phyloP scores from a whole-genome alignment of 2,888 invertebrate genomes.

The Thera britannica region DNA sequence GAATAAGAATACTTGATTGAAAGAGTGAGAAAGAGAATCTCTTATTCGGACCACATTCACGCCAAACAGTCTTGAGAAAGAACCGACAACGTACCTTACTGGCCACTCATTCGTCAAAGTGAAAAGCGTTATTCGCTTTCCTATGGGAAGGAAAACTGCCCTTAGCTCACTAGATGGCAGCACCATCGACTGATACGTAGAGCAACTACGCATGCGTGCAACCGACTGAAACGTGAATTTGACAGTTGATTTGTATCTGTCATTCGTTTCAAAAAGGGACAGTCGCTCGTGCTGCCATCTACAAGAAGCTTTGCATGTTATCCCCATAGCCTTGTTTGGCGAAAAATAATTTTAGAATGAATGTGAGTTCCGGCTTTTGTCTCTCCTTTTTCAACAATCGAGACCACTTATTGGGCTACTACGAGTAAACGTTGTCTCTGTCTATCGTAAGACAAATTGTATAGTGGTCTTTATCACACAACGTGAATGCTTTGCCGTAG shows the following conservation, averaged over 20 bases:
- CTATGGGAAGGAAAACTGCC: too few species aligned
- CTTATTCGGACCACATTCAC: constrained; percentile 11
- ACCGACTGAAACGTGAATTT: too few species aligned
- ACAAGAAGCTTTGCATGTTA: too few species aligned
- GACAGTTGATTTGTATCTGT: too few species aligned
- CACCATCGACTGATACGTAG: too few species aligned
- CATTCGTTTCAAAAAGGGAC: too few species aligned
- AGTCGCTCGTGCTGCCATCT: too few species aligned
- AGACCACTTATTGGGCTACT: background rate
- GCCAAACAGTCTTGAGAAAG: background rate
- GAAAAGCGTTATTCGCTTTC: too few species aligned
- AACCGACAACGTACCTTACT: background rate
- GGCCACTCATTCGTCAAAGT: background rate
- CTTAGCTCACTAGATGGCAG: too few species aligned
- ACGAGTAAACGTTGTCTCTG: background rate
- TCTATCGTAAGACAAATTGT: background rate
- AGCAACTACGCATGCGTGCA: too few species aligned
- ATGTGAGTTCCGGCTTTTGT: background rate
- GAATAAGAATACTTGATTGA: constrained; percentile 51
- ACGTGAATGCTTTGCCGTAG: background rate
- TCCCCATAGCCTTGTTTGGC: too few species aligned
- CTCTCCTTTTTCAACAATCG: constrained; percentile 10
- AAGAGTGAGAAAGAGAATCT: constrained; percentile 64
- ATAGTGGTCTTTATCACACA: background rate
- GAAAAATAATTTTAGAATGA: background rate